These are phyloP conservation scores for Pterocles gutturalis DNA, from an alignment of 2,113 vertebrate genomes.

Conservation along the genomic window DNA sequence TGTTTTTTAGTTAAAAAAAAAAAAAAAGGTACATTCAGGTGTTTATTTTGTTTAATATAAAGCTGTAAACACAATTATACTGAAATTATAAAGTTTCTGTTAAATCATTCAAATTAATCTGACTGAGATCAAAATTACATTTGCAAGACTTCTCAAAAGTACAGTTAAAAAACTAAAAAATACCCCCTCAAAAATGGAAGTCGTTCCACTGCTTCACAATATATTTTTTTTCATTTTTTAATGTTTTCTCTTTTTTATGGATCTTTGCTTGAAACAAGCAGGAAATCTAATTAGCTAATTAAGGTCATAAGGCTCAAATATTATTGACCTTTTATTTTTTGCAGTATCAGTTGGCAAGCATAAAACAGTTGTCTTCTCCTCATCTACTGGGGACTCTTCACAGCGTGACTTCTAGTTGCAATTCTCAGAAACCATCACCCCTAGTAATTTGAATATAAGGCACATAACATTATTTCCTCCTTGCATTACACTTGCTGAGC, in stretches of 20 bases:
- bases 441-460: not conserved
- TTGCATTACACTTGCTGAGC: not conserved
- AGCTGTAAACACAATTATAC: not conserved
- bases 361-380: not conserved
- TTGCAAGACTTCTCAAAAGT: not conserved
- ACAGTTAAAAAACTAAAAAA: not conserved
- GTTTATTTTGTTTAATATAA: not conserved
- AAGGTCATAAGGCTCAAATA: not conserved
- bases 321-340: conserved; percentile 30
- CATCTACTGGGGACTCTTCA: not conserved
- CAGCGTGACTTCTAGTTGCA: not conserved
- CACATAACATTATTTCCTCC: not conserved
- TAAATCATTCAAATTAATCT: not conserved
- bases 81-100: not conserved
- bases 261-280: not conserved
- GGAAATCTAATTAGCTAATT: conserved; percentile 19
- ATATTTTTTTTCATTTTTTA: not conserved
- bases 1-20: not conserved
- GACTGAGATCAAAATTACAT: not conserved
- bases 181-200: not conserved
- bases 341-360: not conserved
- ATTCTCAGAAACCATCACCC: not conserved
- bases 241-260: not conserved
- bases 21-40: not conserved
- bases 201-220: not conserved